Conservation (phyloP, 2,113 vertebrate genomes). For the Bettongia penicillata region DNA sequence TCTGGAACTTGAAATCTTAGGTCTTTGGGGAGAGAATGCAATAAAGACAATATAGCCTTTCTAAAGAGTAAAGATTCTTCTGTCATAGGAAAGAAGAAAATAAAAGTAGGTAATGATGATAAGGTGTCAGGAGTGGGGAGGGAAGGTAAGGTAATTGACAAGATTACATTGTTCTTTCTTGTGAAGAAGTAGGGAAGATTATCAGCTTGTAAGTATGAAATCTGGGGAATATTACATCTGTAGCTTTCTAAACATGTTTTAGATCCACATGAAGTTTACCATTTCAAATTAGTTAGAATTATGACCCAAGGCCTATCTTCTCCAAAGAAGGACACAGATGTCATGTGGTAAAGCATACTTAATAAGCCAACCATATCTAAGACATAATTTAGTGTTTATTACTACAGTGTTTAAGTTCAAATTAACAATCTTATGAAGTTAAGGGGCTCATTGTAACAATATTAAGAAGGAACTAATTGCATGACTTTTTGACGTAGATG, state of each 20-base stretch:
- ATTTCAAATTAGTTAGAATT: neutral
- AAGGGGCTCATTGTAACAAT: too few species aligned
- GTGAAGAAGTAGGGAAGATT: neutral
- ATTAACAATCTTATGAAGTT: conserved; percentile 10
- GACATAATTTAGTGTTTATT: conserved; percentile 1
- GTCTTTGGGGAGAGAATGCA: neutral
- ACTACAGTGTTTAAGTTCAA: conserved; percentile 16
- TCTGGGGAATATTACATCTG: neutral
- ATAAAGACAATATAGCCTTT: neutral
- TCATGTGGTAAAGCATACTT: neutral
- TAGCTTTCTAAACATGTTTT: conserved; percentile 1
- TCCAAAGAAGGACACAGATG: neutral
- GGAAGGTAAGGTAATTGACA: neutral
- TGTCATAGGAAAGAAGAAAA: neutral
- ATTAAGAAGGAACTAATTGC: neutral
- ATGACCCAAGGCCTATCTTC: neutral
- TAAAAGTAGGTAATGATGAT: neutral
- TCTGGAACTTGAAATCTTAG: neutral
- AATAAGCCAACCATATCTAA: neutral
- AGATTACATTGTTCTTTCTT: neutral
- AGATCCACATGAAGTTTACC: neutral
- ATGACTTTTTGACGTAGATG: conserved; percentile 31
- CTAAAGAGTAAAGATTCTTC: neutral
- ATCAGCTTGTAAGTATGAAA: neutral
- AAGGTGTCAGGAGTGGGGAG: neutral